phyloP scores from a whole-genome alignment of 2,113 vertebrate genomes.

The Hoplias malabaricus region DNA sequence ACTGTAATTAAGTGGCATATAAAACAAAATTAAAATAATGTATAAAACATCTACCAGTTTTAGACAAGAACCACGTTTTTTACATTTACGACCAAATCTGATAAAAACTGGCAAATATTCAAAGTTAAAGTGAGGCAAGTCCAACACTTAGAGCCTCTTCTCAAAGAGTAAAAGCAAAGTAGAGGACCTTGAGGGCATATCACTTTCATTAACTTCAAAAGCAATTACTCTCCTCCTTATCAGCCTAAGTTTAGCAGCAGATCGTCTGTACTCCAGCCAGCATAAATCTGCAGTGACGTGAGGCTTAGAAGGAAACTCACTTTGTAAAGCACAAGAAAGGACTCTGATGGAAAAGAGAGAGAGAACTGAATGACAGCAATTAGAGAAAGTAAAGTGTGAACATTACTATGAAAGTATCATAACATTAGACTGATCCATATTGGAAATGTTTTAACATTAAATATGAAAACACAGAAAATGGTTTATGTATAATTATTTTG shows the following conservation, averaged over 20 bases:
- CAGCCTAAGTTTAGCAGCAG: not conserved
- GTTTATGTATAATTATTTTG: no score
- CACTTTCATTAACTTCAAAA: not conserved
- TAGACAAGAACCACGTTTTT: not conserved
- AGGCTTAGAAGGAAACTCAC: not conserved
- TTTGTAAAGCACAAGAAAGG: not conserved
- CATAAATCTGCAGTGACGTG: not conserved
- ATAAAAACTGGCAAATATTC: slow-evolving; percentile 7
- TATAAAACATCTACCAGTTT: no score
- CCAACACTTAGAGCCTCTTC: not conserved
- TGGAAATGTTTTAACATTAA: no score
- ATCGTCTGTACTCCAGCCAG: not conserved
- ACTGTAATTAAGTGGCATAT: no score
- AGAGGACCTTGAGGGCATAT: not conserved
- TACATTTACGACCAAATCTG: not conserved
- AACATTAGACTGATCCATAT: no score
- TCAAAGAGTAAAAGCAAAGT: not conserved
- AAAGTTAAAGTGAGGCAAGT: not conserved
- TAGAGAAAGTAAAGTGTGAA: no score
- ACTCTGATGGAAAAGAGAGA: not conserved
- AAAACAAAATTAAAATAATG: no score
- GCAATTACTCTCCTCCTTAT: not conserved
- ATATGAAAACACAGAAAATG: no score
- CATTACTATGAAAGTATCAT: no score
- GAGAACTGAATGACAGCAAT: no score